Conservation (phyloP, 2,888 invertebrate genomes). For the Tillus elongatus region DNA sequence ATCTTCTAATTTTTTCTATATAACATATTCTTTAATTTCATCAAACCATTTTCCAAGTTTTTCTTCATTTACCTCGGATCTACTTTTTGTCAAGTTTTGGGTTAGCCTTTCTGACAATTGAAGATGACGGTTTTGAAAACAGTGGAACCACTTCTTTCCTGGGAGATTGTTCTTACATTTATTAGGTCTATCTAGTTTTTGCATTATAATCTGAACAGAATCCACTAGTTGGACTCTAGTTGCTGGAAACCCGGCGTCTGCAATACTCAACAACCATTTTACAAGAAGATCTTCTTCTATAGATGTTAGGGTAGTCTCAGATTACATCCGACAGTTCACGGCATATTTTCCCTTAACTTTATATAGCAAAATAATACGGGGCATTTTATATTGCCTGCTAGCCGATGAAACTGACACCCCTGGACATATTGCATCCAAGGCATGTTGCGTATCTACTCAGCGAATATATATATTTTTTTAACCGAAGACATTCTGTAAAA, state of each 20-base stretch:
- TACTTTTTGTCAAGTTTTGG: constrained; percentile 25
- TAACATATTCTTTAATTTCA: constrained; percentile 11
- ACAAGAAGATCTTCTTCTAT: constrained; percentile 3
- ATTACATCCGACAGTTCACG: too few species aligned
- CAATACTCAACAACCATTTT: constrained; percentile 24
- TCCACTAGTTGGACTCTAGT: constrained; percentile 28
- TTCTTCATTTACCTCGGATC: constrained; percentile 25
- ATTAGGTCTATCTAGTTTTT: constrained; percentile 16
- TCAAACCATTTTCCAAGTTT: constrained; percentile 24
- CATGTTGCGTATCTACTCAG: too few species aligned
- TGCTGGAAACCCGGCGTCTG: constrained; percentile 28
- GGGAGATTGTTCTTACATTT: constrained; percentile 28
- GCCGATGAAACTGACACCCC: too few species aligned
- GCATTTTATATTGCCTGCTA: too few species aligned
- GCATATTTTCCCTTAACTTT: too few species aligned
- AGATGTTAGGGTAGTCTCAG: too few species aligned
- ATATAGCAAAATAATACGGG: too few species aligned
- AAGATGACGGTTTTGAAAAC: constrained; percentile 30
- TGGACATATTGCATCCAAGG: too few species aligned
- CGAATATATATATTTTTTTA: too few species aligned
- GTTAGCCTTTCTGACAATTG: constrained; percentile 23
- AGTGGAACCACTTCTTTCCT: constrained; percentile 31
- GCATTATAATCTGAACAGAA: constrained; percentile 23
- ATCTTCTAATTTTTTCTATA: constrained; percentile 1
- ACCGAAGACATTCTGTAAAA: too few species aligned